Base-by-base conservation (phyloP, 64 coral and sea anemone genomes). In the Pachyseris speciosa region DNA sequence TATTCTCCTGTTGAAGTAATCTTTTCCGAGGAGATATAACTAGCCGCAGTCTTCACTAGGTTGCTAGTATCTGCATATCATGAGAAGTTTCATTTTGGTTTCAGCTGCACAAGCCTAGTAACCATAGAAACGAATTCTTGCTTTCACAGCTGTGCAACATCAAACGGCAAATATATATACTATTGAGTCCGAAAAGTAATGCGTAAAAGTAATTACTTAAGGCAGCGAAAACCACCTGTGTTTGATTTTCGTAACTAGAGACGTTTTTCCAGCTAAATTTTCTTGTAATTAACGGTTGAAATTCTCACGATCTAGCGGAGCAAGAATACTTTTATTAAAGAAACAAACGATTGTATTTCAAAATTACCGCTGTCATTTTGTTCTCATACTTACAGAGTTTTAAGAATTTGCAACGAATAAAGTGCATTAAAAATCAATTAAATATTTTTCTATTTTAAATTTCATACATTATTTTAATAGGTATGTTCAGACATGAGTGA, bases 81-180 rank as follows among this genome's bases (percentile, higher is more conserved):
- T 79, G 47, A 34, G 49, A 31, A 79, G 27, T 20, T 36, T 55
- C 29, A 57, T 33, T 34, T 79, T 79, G 9, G 25, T 79, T 28
- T 28, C 75, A 79, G 75, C 75, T 79, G 75, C 5, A 51, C 27
- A 79, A 57, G 29, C 75, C 19, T 37, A 37, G 49, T 55, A 34
- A 22, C 49, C 75, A 58, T 79, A 51, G 75, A 28, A 19, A 79
- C 75, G 15, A 37, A 37, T 57, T 24, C 22, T 79, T 57, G 31
- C 75, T 79, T 79, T 36, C 47, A 57, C 75, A 79, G 75, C 75
- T 79, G 75, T 79, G 75, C 28, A 55, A 79, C 5, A 78, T 34
- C 45, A 78, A 78, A 55, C 27, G 64, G 64, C 13, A 27, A 30
- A 15, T 2, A 5, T 29, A 11, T 15, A 57, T 36, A 32, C 31